Conservation (phyloP, 2,888 invertebrate genomes). For the Agrotis ipsilon region DNA sequence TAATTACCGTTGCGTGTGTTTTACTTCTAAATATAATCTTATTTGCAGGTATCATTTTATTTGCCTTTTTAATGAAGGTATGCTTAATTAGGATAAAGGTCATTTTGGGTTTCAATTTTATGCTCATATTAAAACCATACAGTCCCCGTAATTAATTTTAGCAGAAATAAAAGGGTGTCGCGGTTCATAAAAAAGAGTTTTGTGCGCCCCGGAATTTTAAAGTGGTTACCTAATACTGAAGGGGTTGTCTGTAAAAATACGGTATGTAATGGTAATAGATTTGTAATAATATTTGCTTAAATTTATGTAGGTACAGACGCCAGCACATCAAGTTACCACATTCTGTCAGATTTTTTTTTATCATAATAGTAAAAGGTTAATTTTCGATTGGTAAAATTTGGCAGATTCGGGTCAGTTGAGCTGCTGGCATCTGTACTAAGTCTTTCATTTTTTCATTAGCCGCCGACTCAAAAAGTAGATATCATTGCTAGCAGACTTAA, state of each 20-base stretch:
- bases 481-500: no score
- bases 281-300: neutral
- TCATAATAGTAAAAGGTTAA: no score
- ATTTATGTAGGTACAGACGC: no score
- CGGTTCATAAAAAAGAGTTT: constrained; percentile 44
- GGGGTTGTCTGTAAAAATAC: constrained; percentile 34
- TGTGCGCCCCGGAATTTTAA: constrained; percentile 35
- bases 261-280: constrained; percentile 7
- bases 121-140: constrained; percentile 56
- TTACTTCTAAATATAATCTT: constrained; percentile 37
- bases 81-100: constrained; percentile 62
- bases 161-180: constrained; percentile 55
- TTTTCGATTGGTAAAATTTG: no score
- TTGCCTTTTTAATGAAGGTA: constrained; percentile 51
- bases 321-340: no score
- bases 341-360: no score
- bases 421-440: no score
- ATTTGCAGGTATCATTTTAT: constrained; percentile 43
- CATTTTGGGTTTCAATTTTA: constrained; percentile 57
- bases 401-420: no score
- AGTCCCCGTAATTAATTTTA: constrained; percentile 53
- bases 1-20: constrained; percentile 12
- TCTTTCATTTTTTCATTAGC: no score
- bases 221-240: constrained; percentile 30
- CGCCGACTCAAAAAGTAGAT: no score